Evolutionary conservation across 1,140 invertebrate genomes (phyloP), one percentile per base, ranked within the genome.

Genomic region (Calycopis cecrops): DNA sequence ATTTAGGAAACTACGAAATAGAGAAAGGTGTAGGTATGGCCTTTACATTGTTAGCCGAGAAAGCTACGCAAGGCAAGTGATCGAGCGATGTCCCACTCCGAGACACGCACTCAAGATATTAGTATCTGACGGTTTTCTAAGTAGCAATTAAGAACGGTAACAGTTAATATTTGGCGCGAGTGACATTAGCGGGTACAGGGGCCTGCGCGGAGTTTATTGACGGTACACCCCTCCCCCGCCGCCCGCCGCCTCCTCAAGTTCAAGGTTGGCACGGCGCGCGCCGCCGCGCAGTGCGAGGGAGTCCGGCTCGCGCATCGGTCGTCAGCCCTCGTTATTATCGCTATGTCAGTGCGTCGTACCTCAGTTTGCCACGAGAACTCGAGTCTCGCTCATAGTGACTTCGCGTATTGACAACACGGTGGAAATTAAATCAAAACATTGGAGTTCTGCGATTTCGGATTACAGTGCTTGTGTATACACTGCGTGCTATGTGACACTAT

Each of bases 191-290:
- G 76, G 77, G 76, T 69, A 71, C 73, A 80, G 81, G 73, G 81
- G 74, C 74, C 75, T 80, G 82, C 78, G 81, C 78, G 74, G 79
- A 85, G 79, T 82, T 82, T 84, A 85, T 84, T 86, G 83, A 84
- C 83, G 83, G 83, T 71, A 63, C 72, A 67, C 72, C 68, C 52
- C 67, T 59, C 63, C 69, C 49, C 60, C 28, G 59, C 63, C 63
- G 52, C 49, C 55, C 88, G 81, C 86, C 81, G 85, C 59, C 65
- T 65, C 65, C 87, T 90, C 91, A 93, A 92, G 92, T 93, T 92
- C 92, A 92, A 92, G 92, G 91, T 88, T 88, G 89, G 89, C 86
- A 79, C 86, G 88, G 88, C 87, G 90, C 89, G 90, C 89, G 90
- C 89, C 89, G 89, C 89, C 83, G 89, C 90, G 78, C 84, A 85